Base-by-base conservation (phyloP, 2,888 invertebrate species). In the Sturmia bella region DNA sequence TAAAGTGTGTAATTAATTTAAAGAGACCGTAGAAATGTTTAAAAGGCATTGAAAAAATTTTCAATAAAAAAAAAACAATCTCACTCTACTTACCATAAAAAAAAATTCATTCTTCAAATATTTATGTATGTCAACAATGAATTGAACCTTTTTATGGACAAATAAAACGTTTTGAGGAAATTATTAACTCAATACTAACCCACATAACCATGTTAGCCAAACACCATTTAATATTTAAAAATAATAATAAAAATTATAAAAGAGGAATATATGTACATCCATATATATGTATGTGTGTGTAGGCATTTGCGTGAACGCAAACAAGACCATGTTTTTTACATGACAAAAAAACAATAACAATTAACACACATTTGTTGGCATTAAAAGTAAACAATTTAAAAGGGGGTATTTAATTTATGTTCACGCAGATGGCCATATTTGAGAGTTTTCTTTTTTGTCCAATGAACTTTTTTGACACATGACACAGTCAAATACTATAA, bases 101-200 rank as follows among this genome's bases (percentile, higher is more conserved):
- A 15, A 32, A 32, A 32, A 9, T 6, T 7, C 32, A 32, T 32
- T 32, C 32, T 61, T 19, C 24, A 48, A 32, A 39, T 39, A n/a
- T 61, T 15, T 19, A 45, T 19, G 15, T 59, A 27, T 52, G 13
- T 32, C 32, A n/a, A 39, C 21, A 37, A 69, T 39, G 37, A 66
- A 45, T 50, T 77, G 69, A 70, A 75, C 79, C 72, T 76, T 73
- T 72, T 59, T 64, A 70, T 78, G 64, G 75, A 37, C 48, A 72
- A 48, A 48, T 80, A 63, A 52, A 56, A 61, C 19, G 64, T 5
- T 70, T 64, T 69, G 43, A 37, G 39, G 13, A 54, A 54, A 48
- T 27, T 3, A 45, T 9, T 13, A 64, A 37, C 11, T 63, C 12
- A 48, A 24, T 17, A 50, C 5, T 41, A 61, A 24, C 39, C 24